Percentiles rank a stretch among this genome's conserved stretches.
Evolutionary conservation across 2,888 invertebrate genomes (phyloP).

Genomic region (Acleris cristana): DNA sequence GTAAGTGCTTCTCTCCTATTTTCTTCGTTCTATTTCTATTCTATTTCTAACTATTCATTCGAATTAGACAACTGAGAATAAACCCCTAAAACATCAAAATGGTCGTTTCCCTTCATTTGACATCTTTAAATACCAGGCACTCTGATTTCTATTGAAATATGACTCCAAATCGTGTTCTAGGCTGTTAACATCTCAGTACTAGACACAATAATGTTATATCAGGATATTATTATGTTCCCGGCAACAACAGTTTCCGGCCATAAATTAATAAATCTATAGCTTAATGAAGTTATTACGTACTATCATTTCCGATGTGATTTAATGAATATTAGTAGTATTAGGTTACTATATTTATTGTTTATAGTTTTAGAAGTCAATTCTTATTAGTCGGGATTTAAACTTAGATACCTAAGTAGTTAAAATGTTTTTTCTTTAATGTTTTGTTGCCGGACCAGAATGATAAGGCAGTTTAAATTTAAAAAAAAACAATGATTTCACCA

Average conservation of each 20-base stretch:
- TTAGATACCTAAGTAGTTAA: too few species aligned
- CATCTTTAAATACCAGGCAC: not conserved
- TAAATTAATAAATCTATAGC: slow-evolving; percentile 21
- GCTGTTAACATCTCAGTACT: slow-evolving; percentile 1
- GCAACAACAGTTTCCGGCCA: slow-evolving; percentile 12
- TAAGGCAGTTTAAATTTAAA: too few species aligned
- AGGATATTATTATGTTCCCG: slow-evolving; percentile 23
- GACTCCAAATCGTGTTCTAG: too few species aligned
- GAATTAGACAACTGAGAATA: not conserved
- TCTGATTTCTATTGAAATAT: too few species aligned
- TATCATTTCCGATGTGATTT: slow-evolving; percentile 15
- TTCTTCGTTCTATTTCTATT: too few species aligned
- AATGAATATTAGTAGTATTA: not conserved
- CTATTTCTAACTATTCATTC: not conserved
- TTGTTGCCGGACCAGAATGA: too few species aligned
- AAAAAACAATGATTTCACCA: too few species aligned
- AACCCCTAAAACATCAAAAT: not conserved
- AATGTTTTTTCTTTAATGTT: too few species aligned
- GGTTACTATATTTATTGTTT: slow-evolving; percentile 1
- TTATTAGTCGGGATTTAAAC: too few species aligned
- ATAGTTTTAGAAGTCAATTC: too few species aligned
- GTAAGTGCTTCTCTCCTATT: too few species aligned
- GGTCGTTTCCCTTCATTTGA: not conserved
- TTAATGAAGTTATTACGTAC: slow-evolving; percentile 20
- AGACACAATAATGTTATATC: slow-evolving; percentile 6